Base-by-base conservation (phyloP, 2,797 vertebrate genomes). In the Dicrostonyx torquatus region DNA sequence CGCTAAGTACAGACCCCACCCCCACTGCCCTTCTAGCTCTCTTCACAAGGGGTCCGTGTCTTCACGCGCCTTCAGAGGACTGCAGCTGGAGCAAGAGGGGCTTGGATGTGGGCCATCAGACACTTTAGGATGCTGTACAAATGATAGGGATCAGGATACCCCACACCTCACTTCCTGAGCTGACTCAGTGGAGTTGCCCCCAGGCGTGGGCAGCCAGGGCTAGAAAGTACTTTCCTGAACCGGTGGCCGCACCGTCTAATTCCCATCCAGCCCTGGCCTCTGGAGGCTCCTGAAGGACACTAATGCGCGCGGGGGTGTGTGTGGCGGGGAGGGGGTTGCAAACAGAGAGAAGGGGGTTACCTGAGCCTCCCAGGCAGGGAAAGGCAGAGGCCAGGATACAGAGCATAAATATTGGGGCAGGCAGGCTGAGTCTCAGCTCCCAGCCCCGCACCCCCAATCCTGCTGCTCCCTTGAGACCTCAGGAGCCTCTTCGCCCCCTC, bases 401-500 rank as follows among this genome's bases (percentile, higher is more conserved):
- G 53, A 31, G 77, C 18, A 0, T 5, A 34, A 15, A 20, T 73
- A 48, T 0, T 29, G 62, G 24, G 24, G 4, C 11, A 6, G 37
- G 62, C 62, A 68, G 76, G 48, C 48, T 64, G 88, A 70, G 62
- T 66, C 18, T 17, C 37, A 10, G 58, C 24, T 83, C 94, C 58
- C 78, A 37, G 58, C 48, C 18, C 66, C 20, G 22, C 58, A n/a
- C 18, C 76, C 85, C 68, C 60, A 73, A 1, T 72, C 76, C 40
- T n/a, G 7, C 40, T 3, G 66, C 79, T 87, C 68, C 80, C 87
- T 76, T 5, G 6, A 8, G 83, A 93, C 97, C 96, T 95, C 91
- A 76, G 87, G 84, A 95, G 91, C 87, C 90, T 20, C 5, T 37
- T 90, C 14, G 50, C 85, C 91, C 93, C 88, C 82, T 95, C 88